Conservation (phyloP, 2,113 vertebrate genomes). For the Arizona elegans region DNA sequence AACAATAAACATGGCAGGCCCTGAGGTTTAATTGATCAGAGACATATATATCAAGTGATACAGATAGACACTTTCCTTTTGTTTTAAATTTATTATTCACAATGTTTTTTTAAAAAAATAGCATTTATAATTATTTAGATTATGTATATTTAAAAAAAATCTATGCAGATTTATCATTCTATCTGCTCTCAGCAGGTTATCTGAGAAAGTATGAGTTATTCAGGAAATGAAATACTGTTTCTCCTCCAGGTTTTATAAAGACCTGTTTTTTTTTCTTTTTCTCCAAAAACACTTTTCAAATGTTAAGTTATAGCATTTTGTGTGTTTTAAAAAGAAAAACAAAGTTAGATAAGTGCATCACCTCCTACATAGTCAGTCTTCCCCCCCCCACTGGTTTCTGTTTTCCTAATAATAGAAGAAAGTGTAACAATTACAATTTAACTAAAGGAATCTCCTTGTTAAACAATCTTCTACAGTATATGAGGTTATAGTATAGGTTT, state of each 20-base stretch:
- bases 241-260: conserved; percentile 29
- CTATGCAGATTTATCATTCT: background rate
- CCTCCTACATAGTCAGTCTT: background rate
- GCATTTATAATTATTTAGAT: background rate
- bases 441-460: background rate
- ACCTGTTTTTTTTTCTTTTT: conserved; percentile 38
- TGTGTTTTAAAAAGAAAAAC: background rate
- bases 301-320: background rate
- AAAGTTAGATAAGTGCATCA: background rate
- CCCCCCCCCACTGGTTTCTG: background rate
- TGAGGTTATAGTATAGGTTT: background rate
- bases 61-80: background rate
- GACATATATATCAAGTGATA: background rate
- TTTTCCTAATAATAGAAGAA: background rate
- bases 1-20: background rate
- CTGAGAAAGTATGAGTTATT: background rate
- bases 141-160: background rate
- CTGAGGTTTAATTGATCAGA: background rate
- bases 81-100: background rate
- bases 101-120: background rate
- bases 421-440: background rate
- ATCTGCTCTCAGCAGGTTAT: background rate
- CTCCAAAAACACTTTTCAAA: conserved; percentile 27
- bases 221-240: conserved; percentile 1
- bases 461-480: background rate